Evolutionary conservation across 2,113 vertebrate species (phyloP).

Genomic region (Crotalus helleri): DNA sequence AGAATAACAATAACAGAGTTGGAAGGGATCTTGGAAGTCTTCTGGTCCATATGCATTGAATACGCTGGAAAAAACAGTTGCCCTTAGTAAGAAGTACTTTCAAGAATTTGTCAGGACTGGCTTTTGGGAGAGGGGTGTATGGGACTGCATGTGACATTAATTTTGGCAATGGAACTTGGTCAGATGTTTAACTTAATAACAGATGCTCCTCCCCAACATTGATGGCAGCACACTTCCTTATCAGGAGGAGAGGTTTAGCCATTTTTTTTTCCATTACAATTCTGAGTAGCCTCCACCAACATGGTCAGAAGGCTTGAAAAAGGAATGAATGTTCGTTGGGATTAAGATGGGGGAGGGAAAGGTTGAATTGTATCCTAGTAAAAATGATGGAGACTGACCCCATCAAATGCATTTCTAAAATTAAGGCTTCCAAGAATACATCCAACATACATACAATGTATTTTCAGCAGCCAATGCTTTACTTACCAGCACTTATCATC

Average conservation of each 20-base stretch:
- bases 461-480: not conserved
- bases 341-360: not conserved
- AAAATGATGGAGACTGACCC: not conserved
- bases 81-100: not conserved
- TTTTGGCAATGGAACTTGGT: not conserved
- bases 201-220: not conserved
- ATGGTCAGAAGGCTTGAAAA: not conserved
- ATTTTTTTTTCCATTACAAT: not conserved
- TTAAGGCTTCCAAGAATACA: not conserved
- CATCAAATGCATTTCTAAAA: not conserved
- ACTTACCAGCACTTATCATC: not conserved
- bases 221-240: not conserved
- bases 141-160: not conserved
- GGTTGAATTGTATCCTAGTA: not conserved
- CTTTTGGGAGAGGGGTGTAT: not conserved
- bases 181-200: not conserved
- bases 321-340: not conserved
- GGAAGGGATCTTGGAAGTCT: not conserved
- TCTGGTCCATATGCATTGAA: not conserved
- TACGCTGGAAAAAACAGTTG: not conserved
- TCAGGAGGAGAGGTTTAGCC: not conserved
- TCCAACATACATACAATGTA: not conserved
- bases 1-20: not conserved
- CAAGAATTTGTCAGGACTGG: rapidly evolving
- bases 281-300: not conserved